Percentiles rank a stretch among this genome's conserved stretches.
Conservation (phyloP, 2,888 invertebrate species). For the Drosophila kokeensis region DNA sequence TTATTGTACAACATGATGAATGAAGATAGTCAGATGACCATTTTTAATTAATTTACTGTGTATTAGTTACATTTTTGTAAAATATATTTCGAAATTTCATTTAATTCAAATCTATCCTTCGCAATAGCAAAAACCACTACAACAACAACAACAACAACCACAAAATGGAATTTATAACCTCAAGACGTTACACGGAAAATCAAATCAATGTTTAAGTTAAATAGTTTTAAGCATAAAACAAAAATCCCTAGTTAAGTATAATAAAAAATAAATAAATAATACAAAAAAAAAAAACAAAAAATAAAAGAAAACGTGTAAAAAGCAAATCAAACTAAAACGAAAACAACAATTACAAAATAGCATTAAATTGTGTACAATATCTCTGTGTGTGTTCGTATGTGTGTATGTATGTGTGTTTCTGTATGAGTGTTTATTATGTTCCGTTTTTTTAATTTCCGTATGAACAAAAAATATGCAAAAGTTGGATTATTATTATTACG, state of each 20-base stretch:
- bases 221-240: conserved; percentile 72
- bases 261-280: conserved; percentile 8
- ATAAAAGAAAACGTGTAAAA: conserved; percentile 43
- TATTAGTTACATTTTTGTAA: conserved; percentile 39
- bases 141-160: conserved; percentile 20
- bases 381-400: conserved; percentile 32
- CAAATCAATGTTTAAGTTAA: conserved; percentile 81
- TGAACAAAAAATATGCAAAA: conserved; percentile 72
- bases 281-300: conserved; percentile 37
- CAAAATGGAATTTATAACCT: conserved; percentile 57
- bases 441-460: conserved; percentile 71
- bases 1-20: not conserved
- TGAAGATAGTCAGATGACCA: not conserved
- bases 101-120: conserved; percentile 13
- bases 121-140: conserved; percentile 7
- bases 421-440: conserved; percentile 48
- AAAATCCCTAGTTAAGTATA: conserved; percentile 40
- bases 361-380: conserved; percentile 55
- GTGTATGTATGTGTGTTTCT: conserved; percentile 14
- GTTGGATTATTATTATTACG: conserved; percentile 65
- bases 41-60: not conserved
- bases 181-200: conserved; percentile 66
- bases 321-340: conserved; percentile 32
- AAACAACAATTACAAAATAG: conserved; percentile 66
- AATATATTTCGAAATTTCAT: conserved; percentile 25